Base-by-base conservation (phyloP, 1,140 invertebrate genomes). In the Cecropterus lyciades region DNA sequence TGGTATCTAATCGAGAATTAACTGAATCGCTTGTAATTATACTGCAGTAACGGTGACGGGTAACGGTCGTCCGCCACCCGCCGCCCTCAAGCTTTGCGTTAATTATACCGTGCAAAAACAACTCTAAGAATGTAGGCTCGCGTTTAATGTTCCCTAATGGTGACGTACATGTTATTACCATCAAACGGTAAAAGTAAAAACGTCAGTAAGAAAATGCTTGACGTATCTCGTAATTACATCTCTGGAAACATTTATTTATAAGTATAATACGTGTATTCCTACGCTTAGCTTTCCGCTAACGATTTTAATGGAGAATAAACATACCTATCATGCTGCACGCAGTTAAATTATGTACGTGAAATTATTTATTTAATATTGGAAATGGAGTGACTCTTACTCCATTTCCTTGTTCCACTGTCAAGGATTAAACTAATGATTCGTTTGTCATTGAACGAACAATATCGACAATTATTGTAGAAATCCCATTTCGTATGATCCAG, bases 11-110 rank as follows among this genome's bases (percentile, higher is more conserved):
- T 52, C 46, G 33, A 14, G 59, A 52, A 63, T 63, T 63, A 63
- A 52, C 59, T 63, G 48, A 51, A 51, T 62, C 51, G 59, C 59
- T 63, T 27, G 33, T 63, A 63, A 63, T 63, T 63, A 62, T 51
- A 62, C 59, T 60, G 45, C 45, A 49, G 27, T 60, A 60, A 60
- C 57, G 43, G 57, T 60, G 57, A 60, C 57, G 57, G 57, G 57
- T 60, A 60, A 60, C 57, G 57, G 45, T 49, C 43, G 45, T 49
- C 43, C 30, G 45, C 57, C 30, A 43, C 45, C 57, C 45, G 45
- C 45, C 57, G 43, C 57, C 57, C 57, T 20, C 57, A 48, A 37
- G 56, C 40, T 45, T 42, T 48, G 43, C 57, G 45, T 60, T 60
- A 60, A 60, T 60, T 60, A 49, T 45, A 45, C 20, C 11, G 20